Base-by-base conservation (phyloP, 2,113 vertebrate genomes). In the Psettodes erumei region DNA sequence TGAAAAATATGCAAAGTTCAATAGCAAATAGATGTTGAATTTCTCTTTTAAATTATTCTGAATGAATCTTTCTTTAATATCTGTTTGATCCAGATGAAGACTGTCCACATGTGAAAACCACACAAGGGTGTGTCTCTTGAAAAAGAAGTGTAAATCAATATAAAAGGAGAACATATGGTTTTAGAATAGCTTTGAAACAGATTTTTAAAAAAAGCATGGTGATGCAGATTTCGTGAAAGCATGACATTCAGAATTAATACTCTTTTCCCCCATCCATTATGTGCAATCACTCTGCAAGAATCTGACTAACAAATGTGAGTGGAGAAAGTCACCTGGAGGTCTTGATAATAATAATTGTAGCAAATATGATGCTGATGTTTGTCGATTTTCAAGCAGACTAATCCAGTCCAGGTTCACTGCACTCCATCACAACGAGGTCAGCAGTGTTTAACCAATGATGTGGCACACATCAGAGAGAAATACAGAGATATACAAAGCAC, bases 331-430 rank as follows among this genome's bases (percentile, higher is more conserved):
- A 15, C 50, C 61, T 53, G 47, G 79, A 86, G 79, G 79, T 83
- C 79, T 84, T 25, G 35, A 77, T 70, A 30, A 78, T 75, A 80
- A 88, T 75, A 85, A 83, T 27, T 69, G 47, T 73, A 75, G 85
- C 47, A 79, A 84, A 88, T 79, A 87, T 51, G 64, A 63, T 61
- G 61, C 37, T 23, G n/a, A 42, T 84, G 83, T 87, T 84, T 81
- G 69, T 68, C 8, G 56, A 74, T 70, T 83, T 86, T 62, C 60
- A 76, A 80, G 48, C 67, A 37, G 62, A 62, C 32, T 82, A 68
- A 91, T 87, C 70, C 23, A 55, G 59, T 73, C 79, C 75, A 77
- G 75, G 42, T 32, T 71, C 28, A 8, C 43, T 53, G 23, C 38
- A 5, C 61, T 90, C 81, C 71, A 83, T 90, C 83, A 82, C 18